Base-by-base conservation (phyloP, 1,140 invertebrate genomes). In the Rhynchophorus ferrugineus region DNA sequence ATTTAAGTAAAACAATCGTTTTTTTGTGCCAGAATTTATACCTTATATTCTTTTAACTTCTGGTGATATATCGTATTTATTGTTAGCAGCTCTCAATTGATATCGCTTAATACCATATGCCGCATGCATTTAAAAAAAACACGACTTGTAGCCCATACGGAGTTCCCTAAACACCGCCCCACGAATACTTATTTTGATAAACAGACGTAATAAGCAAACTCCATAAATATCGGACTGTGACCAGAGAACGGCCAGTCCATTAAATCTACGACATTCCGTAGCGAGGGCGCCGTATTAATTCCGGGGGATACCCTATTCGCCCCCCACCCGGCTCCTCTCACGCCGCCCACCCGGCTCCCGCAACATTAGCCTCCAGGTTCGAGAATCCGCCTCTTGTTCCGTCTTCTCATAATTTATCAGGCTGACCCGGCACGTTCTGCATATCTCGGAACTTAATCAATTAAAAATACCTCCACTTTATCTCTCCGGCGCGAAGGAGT, bases 401-500 rank as follows among this genome's bases (percentile, higher is more conserved):
- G 44, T 53, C 45, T 53, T 49, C 49, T 57, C 41, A 58, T 50
- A 58, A 54, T 58, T 58, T 58, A 58, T 58, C 48, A 44, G 24
- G 42, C 38, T 54, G 52, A 54, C 47, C 56, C 47, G n/a, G 22
- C 51, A 43, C 56, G 37, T 39, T 49, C 35, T 57, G 53, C 53
- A 49, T 44, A 38, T 47, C 50, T 47, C 43, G 29, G 51, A 43
- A 37, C 34, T 44, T 48, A 53, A 53, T 57, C 50, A 57, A 49
- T 57, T 57, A 42, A 48, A 53, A 57, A 49, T 44, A 50, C 48
- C 48, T 50, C 33, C 29, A 29, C 36, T 39, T 50, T 50, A 49
- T 50, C 36, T 50, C 48, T 21, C 19, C n/a, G n/a, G n/a, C n/a
- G n/a, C n/a, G n/a, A n/a, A n/a, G n/a, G n/a, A n/a, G n/a, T n/a